phyloP scores from a whole-genome alignment of 2,797 vertebrate species.

The Poliocrania exsul region DNA sequence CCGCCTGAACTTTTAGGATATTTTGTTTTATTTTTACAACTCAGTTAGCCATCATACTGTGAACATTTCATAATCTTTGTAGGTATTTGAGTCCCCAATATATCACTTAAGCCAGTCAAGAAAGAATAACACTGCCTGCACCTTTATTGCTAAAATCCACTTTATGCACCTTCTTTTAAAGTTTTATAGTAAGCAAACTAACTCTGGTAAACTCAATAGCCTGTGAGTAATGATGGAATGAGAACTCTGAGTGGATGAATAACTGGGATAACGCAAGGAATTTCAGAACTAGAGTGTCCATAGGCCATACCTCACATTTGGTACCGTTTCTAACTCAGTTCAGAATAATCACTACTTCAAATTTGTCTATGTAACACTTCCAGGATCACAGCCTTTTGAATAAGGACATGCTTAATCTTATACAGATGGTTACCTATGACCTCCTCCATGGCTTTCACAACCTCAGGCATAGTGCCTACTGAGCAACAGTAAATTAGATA shows the following conservation, averaged over 20 bases:
- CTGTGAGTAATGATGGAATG: not conserved
- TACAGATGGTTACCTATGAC: rapidly evolving
- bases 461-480: not conserved
- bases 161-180: not conserved
- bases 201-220: not conserved
- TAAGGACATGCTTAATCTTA: not conserved
- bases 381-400: not conserved
- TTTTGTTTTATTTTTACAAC: not conserved
- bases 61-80: not conserved
- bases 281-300: not conserved
- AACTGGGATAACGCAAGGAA: not conserved
- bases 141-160: not conserved
- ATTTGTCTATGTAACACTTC: not conserved
- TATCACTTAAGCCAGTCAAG: not conserved
- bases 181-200: not conserved
- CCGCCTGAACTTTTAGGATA: not conserved
- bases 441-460: not conserved
- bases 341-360: not conserved
- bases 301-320: not conserved
- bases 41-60: not conserved
- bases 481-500: not conserved
- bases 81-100: not conserved
- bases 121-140: not conserved
- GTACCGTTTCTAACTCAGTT: not conserved
- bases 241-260: not conserved